Evolutionary conservation across 2,888 invertebrate species (phyloP).

Genomic region (Diadegma fenestrale): DNA sequence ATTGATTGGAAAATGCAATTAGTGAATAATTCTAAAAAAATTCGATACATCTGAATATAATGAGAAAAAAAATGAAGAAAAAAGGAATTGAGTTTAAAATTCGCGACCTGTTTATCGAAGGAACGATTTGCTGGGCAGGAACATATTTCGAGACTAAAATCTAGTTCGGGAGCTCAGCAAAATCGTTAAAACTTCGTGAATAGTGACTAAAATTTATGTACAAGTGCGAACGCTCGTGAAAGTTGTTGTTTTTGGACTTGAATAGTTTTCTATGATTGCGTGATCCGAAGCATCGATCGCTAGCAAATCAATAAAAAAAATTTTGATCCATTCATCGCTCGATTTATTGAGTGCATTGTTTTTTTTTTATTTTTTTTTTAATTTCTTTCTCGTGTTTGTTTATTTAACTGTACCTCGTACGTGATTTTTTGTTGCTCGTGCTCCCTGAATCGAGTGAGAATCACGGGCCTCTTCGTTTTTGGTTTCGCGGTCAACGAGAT

Average conservation of each 20-base stretch:
- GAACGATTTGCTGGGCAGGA: slow-evolving; percentile 4
- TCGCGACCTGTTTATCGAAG: background rate
- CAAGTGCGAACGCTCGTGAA: slow-evolving; percentile 5
- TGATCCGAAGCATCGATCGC: background rate
- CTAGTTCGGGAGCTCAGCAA: background rate
- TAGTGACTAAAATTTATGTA: slow-evolving; percentile 2
- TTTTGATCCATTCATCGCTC: background rate
- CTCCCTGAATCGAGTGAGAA: slow-evolving; percentile 74
- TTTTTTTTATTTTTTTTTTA: background rate
- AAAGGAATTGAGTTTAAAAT: background rate
- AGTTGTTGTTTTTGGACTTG: background rate
- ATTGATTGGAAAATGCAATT: slow-evolving; percentile 29
- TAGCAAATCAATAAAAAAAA: background rate
- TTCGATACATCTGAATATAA: background rate
- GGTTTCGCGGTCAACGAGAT: slow-evolving; percentile 75
- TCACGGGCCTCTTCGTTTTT: slow-evolving; percentile 74
- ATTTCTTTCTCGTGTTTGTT: slow-evolving; percentile 63
- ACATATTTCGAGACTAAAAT: background rate
- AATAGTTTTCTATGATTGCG: background rate
- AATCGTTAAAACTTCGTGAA: slow-evolving; percentile 18
- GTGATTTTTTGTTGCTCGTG: slow-evolving; percentile 76
- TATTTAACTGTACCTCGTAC: slow-evolving; percentile 74
- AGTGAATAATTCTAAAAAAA: slow-evolving; percentile 1
- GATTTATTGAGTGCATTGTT: slow-evolving; percentile 13
- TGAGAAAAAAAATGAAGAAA: slow-evolving; percentile 4